A percentile compares a stretch with the other conserved stretches of the same genome.
phyloP scores from a whole-genome alignment of 2,113 vertebrate species.

The Pelecanoides urinatrix region DNA sequence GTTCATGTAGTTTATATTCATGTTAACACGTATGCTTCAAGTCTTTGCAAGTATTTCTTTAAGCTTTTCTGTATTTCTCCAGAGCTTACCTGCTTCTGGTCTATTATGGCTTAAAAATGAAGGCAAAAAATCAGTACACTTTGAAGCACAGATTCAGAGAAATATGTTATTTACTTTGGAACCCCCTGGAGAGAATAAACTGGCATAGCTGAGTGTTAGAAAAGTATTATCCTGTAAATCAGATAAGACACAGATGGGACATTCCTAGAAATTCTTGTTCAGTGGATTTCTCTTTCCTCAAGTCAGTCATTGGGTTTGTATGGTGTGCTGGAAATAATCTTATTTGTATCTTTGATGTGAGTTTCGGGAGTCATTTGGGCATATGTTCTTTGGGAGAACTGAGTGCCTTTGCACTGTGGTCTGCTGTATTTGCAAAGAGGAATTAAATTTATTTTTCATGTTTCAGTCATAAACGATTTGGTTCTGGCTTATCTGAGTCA shows the following conservation, averaged over 20 bases:
- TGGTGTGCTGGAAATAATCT: not conserved
- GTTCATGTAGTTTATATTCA: not conserved
- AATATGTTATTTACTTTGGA: not conserved
- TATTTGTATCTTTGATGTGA: not conserved
- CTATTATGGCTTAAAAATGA: not conserved
- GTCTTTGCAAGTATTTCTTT: not conserved
- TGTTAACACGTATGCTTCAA: not conserved
- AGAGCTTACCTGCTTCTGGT: not conserved
- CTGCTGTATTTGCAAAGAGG: not conserved
- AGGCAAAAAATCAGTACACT: not conserved
- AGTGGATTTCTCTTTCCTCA: not conserved
- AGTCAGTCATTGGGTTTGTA: fast-evolving
- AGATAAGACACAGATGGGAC: not conserved
- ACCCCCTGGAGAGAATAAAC: not conserved
- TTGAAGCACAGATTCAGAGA: not conserved
- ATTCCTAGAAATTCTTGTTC: not conserved
- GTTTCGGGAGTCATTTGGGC: not conserved
- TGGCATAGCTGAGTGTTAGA: not conserved
- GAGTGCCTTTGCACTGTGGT: not conserved
- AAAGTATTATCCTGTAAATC: not conserved
- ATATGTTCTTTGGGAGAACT: not conserved
- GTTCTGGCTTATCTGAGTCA: not conserved
- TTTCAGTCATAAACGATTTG: not conserved
- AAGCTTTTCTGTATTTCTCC: not conserved
- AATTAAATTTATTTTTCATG: not conserved